Evolutionary conservation across 2,888 invertebrate genomes (phyloP).

Genomic region (Papilio elwesi): DNA sequence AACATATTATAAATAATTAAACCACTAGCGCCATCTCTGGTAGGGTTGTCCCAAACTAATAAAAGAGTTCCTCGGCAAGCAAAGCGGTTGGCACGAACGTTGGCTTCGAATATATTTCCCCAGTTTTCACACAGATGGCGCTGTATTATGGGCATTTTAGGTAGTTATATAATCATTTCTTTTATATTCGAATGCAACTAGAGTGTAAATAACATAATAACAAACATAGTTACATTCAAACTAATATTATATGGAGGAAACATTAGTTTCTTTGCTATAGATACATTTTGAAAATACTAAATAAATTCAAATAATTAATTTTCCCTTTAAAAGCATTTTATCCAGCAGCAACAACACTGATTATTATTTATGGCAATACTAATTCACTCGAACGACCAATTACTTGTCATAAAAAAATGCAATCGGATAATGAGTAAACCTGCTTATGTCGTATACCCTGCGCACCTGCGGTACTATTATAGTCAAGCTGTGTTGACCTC

Average conservation of each 20-base stretch:
- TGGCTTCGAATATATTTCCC: not conserved
- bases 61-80: not conserved
- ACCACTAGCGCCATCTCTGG: slow-evolving; percentile 18
- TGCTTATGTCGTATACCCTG: not conserved
- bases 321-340: not conserved
- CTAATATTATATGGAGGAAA: too few relatives aligned
- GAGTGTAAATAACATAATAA: not conserved
- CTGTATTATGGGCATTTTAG: not conserved
- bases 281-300: too few relatives aligned
- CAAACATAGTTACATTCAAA: not conserved
- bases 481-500: not conserved
- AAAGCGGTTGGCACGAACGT: not conserved
- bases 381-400: not conserved
- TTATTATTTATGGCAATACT: too few relatives aligned
- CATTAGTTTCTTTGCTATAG: too few relatives aligned
- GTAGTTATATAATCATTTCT: not conserved
- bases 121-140: slow-evolving; percentile 20
- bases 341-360: too few relatives aligned
- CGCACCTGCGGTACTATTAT: not conserved
- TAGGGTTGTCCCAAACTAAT: not conserved
- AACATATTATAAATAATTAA: not conserved
- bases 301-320: not conserved
- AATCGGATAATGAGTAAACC: not conserved
- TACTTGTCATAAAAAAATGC: not conserved
- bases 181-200: not conserved